A percentile compares a stretch with the other conserved stretches of the same genome.
Conservation (phyloP, 2,797 vertebrate genomes). For the Pangasius krempfi region DNA sequence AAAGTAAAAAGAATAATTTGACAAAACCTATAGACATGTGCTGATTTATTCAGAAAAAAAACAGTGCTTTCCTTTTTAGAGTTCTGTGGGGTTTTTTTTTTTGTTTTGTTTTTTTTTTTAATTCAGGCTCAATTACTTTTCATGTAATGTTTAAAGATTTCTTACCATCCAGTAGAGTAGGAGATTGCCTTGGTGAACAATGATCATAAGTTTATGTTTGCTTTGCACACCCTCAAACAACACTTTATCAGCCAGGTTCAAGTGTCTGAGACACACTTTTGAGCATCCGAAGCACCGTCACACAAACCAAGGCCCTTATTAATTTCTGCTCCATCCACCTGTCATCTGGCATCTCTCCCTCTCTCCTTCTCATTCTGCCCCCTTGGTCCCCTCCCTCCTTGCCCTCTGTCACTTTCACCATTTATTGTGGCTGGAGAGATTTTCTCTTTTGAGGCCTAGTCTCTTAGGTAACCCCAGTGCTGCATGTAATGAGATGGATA, state of each 20-base stretch:
- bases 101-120: background rate
- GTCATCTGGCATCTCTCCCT: constrained; percentile 48
- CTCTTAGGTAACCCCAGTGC: constrained; percentile 83
- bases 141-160: background rate
- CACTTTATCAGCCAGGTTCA: constrained; percentile 43
- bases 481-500: constrained; percentile 83
- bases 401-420: constrained; percentile 78
- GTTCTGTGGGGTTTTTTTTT: background rate
- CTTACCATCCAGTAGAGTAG: background rate
- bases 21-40: background rate
- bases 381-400: constrained; percentile 62
- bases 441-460: constrained; percentile 80
- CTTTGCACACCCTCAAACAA: constrained; percentile 13
- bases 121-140: background rate
- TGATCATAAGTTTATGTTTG: constrained; percentile 8
- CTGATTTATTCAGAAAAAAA: background rate
- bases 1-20: background rate
- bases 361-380: constrained; percentile 39
- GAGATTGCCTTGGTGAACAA: background rate
- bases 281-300: constrained; percentile 45
- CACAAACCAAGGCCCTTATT: constrained; percentile 51
- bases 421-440: constrained; percentile 81
- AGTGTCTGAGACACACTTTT: constrained; percentile 40
- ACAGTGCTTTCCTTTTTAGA: background rate
- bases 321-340: constrained; percentile 62